Conservation (phyloP, 2,888 invertebrate species). For the Synergus gifuensis region DNA sequence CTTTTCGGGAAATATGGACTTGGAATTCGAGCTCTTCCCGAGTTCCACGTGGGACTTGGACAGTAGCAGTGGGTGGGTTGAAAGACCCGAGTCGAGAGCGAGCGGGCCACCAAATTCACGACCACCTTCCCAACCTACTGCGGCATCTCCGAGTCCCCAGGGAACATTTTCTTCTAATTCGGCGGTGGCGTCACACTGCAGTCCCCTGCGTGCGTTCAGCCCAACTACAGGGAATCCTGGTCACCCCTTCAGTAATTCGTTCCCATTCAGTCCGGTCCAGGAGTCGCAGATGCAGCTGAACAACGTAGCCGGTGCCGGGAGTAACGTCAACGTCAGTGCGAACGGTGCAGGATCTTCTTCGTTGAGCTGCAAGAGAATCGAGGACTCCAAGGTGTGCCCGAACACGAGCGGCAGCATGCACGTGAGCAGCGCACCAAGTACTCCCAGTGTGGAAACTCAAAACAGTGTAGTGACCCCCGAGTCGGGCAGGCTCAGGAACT, state of each 20-base stretch:
- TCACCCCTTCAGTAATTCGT: slow-evolving; percentile 80
- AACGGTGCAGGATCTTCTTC: slow-evolving; percentile 76
- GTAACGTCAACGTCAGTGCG: slow-evolving; percentile 56
- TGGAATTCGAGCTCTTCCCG: slow-evolving; percentile 84
- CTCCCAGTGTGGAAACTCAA: slow-evolving; percentile 55
- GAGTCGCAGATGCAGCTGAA: slow-evolving; percentile 77
- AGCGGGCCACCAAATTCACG: slow-evolving; percentile 81
- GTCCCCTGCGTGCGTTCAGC: slow-evolving; percentile 77
- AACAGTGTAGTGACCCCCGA: slow-evolving; percentile 69
- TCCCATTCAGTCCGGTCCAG: slow-evolving; percentile 83
- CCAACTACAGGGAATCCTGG: slow-evolving; percentile 78
- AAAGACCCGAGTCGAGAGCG: slow-evolving; percentile 83
- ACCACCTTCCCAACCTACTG: slow-evolving; percentile 82
- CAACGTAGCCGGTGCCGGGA: slow-evolving; percentile 67
- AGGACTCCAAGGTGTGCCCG: slow-evolving; percentile 71
- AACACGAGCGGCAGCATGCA: slow-evolving; percentile 50
- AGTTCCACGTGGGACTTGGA: slow-evolving; percentile 83
- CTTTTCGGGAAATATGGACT: slow-evolving; percentile 78
- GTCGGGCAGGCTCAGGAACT: slow-evolving; percentile 79
- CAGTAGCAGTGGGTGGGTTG: slow-evolving; percentile 64
- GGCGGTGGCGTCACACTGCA: slow-evolving; percentile 80
- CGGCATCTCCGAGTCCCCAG: slow-evolving; percentile 78
- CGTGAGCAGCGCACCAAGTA: slow-evolving; percentile 48
- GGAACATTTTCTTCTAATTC: slow-evolving; percentile 72
- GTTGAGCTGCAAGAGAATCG: slow-evolving; percentile 67